Conservation (phyloP, 2,113 vertebrate genomes). For the Rhea pennata region DNA sequence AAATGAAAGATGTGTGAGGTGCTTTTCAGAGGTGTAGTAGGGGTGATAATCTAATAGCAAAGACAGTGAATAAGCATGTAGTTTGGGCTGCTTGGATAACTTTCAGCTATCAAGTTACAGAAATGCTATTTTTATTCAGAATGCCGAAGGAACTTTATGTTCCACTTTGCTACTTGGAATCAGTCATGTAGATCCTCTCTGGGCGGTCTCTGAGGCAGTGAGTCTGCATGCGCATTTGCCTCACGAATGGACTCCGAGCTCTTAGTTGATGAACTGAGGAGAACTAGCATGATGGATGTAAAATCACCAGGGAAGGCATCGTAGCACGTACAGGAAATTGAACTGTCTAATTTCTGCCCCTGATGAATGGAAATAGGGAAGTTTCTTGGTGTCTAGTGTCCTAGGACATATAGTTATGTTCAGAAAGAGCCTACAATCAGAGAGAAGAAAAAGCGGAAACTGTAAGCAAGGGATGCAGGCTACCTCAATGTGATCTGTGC, state of each 20-base stretch:
- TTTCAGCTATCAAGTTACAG: not conserved
- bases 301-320: not conserved
- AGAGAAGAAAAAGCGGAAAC: not conserved
- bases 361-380: no score
- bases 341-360: not conserved
- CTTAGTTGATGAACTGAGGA: not conserved
- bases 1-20: not conserved
- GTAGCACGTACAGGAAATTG: not conserved
- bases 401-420: not conserved
- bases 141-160: not conserved
- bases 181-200: not conserved
- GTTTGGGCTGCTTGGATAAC: not conserved
- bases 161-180: not conserved
- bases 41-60: not conserved
- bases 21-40: not conserved
- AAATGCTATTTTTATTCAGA: conserved; percentile 19
- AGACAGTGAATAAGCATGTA: not conserved
- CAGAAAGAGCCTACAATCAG: not conserved
- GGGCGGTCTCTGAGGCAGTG: not conserved
- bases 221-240: not conserved
- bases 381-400: not conserved
- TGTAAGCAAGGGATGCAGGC: not conserved
- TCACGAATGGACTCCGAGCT: not conserved
- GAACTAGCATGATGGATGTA: not conserved
- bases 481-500: fast-evolving